Conservation (phyloP, 1,140 invertebrate species). For the Rhagoletis pomonella region DNA sequence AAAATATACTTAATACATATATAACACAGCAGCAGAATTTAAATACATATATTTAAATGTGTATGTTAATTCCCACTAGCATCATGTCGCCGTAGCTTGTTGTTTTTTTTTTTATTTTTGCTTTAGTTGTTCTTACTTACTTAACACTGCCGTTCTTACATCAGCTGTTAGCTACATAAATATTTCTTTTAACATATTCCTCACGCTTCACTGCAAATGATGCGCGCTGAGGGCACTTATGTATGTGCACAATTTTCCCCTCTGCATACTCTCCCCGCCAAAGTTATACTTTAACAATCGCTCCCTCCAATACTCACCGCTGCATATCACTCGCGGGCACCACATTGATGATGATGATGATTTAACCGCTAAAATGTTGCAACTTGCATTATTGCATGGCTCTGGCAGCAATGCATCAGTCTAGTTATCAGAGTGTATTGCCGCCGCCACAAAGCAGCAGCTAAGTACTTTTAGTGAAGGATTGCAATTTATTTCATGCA, state of each 20-base stretch:
- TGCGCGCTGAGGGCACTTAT: slow-evolving; percentile 18
- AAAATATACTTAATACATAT: no score
- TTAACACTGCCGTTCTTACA: background rate
- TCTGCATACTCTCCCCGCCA: background rate
- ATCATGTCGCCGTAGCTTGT: background rate
- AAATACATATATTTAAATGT: no score
- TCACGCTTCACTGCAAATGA: slow-evolving; percentile 35
- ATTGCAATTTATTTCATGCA: slow-evolving; percentile 8
- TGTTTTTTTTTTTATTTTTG: background rate
- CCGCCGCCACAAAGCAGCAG: slow-evolving; percentile 30
- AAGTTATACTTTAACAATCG: background rate
- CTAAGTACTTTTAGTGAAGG: slow-evolving; percentile 18
- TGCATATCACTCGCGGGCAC: background rate
- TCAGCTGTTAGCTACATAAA: background rate
- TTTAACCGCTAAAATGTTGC: slow-evolving; percentile 33
- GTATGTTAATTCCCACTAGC: background rate
- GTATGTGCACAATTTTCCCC: slow-evolving; percentile 4
- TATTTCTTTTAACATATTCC: slow-evolving; percentile 28
- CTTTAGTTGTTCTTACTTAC: background rate
- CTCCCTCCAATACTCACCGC: background rate
- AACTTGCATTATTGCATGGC: slow-evolving; percentile 7
- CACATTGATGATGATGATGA: slow-evolving; percentile 14
- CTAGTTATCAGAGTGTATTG: background rate
- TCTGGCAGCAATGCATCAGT: background rate
- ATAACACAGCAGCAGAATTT: no score